Conservation (phyloP, 2,888 invertebrate species). For the Drosophila mercatorum region DNA sequence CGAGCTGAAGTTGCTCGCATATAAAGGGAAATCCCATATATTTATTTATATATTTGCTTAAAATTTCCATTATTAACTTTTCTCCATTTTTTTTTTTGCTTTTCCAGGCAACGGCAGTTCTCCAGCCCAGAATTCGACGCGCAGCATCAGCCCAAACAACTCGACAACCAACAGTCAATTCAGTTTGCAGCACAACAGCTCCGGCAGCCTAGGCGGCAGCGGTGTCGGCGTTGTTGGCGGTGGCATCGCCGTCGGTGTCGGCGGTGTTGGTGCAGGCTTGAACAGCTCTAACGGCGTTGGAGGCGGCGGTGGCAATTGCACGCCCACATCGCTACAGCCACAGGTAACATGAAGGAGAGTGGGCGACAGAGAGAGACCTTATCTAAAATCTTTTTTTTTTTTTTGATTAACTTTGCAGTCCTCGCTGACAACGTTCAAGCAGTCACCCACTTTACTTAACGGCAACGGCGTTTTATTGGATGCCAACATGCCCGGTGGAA, state of each 20-base stretch:
- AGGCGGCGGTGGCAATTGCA: conserved; percentile 78
- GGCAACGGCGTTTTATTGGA: conserved; percentile 84
- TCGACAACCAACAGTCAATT: conserved; percentile 85
- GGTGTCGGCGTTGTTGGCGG: conserved; percentile 45
- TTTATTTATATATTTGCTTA: background rate
- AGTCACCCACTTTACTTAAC: conserved; percentile 84
- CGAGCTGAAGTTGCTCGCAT: conserved; percentile 23
- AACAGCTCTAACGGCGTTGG: conserved; percentile 7
- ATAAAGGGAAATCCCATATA: background rate
- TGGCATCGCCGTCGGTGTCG: conserved; percentile 40
- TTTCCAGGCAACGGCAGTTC: conserved; percentile 85
- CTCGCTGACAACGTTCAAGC: conserved; percentile 84
- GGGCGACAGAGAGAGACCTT: background rate
- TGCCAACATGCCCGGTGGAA: conserved; percentile 89
- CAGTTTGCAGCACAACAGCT: conserved; percentile 85
- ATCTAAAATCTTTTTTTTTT: background rate
- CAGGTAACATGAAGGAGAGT: conserved; percentile 72
- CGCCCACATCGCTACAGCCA: conserved; percentile 84
- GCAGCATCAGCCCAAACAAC: conserved; percentile 85
- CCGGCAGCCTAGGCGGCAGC: conserved; percentile 83
- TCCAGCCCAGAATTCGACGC: conserved; percentile 85
- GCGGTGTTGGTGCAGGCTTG: conserved; percentile 30
- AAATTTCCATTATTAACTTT: background rate
- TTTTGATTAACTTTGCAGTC: conserved; percentile 65
- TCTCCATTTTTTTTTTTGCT: background rate